A percentile compares a stretch with the other conserved stretches of the same genome.
Conservation (phyloP, 1,140 invertebrate species). For the Leptinotarsa defecta region DNA sequence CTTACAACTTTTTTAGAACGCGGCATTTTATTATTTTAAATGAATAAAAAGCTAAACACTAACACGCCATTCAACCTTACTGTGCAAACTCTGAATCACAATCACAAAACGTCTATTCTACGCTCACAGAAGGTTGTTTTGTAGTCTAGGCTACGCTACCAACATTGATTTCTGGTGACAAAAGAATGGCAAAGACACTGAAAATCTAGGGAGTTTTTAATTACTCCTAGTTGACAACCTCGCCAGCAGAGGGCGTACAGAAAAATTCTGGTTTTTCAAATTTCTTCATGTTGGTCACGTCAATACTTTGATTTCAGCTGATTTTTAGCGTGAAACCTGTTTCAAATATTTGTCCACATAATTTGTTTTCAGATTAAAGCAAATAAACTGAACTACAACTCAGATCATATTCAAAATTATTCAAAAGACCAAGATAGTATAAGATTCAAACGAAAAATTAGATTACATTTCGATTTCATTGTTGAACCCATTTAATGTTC, state of each 20-base stretch:
- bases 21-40: slow-evolving; percentile 48
- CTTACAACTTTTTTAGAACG: slow-evolving; percentile 49
- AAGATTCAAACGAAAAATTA: too few relatives aligned
- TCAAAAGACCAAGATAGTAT: too few relatives aligned
- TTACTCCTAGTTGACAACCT: slow-evolving; percentile 24
- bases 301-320: neutral
- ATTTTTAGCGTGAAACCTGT: too few relatives aligned
- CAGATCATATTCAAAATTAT: too few relatives aligned
- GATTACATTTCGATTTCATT: too few relatives aligned
- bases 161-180: slow-evolving; percentile 56
- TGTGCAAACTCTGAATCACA: slow-evolving; percentile 41
- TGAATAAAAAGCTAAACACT: slow-evolving; percentile 32
- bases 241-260: slow-evolving; percentile 31
- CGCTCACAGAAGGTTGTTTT: too few relatives aligned
- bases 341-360: too few relatives aligned
- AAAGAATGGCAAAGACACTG: slow-evolving; percentile 54
- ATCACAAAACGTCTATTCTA: too few relatives aligned
- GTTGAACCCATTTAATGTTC: too few relatives aligned
- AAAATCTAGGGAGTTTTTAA: slow-evolving; percentile 55
- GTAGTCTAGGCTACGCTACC: slow-evolving; percentile 41
- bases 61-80: slow-evolving; percentile 43
- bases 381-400: too few relatives aligned
- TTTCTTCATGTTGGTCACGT: slow-evolving; percentile 29
- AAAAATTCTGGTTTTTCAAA: slow-evolving; percentile 29
- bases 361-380: too few relatives aligned